These are phyloP conservation scores for western clawed frog (Xenopus tropicalis) DNA, from an alignment of 2,113 vertebrate genomes.

Conservation along the genomic window DNA sequence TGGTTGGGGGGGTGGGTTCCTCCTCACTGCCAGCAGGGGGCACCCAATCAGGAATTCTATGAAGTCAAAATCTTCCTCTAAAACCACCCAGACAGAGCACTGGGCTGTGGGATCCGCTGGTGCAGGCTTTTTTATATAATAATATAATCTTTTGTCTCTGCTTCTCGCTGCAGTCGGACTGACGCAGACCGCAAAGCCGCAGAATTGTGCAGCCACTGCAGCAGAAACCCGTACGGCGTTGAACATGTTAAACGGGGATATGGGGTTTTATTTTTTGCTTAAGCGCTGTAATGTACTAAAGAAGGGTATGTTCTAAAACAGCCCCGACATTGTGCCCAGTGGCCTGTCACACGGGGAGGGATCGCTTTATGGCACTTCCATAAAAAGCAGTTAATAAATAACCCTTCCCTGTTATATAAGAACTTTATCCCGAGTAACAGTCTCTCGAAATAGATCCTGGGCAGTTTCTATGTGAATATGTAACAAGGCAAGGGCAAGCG, in stretches of 20 bases:
- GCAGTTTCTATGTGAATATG: no score
- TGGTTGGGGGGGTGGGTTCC: no score
- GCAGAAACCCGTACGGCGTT: no score
- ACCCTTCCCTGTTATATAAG: not conserved
- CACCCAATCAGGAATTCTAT: not conserved
- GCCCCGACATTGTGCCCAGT: no score
- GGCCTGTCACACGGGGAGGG: not conserved
- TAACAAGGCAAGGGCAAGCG: no score
- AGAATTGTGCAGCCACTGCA: no score
- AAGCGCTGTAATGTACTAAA: no score
- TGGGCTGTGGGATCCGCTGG: not conserved
- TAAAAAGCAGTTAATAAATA: not conserved
- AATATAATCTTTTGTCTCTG: slow-evolving; percentile 8
- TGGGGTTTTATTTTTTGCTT: no score
- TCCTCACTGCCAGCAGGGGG: not conserved
- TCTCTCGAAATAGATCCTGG: no score
- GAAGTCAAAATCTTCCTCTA: not conserved
- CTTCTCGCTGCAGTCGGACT: not conserved
- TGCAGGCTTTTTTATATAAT: slow-evolving; percentile 10
- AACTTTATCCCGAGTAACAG: not conserved
- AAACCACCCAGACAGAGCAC: slow-evolving; percentile 16
- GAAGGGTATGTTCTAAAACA: no score
- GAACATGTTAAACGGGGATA: no score
- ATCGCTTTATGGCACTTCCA: not conserved
- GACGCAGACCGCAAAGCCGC: not conserved